Conservation (phyloP, 53 echinoderm and acorn worm species). For the Glandiceps talaboti region DNA sequence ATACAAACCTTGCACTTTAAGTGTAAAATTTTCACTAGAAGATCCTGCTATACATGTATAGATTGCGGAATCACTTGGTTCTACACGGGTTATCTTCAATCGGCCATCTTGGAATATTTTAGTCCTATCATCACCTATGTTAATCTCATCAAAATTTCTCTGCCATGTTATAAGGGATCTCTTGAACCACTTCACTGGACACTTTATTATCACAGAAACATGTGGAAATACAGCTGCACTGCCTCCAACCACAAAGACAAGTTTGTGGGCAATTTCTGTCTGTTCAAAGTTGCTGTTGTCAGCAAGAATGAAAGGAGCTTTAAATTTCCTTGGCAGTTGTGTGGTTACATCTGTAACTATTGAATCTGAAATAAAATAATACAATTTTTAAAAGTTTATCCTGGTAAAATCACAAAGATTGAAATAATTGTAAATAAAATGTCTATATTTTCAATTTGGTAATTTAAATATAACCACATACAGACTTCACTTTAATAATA, state of each 20-base stretch:
- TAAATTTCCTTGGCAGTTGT: too few relatives aligned
- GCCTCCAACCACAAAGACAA: constrained; percentile 53
- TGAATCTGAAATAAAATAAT: too few relatives aligned
- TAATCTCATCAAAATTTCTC: constrained; percentile 24
- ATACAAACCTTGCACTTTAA: constrained; percentile 13
- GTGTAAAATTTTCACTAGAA: constrained; percentile 23
- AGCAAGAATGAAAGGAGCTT: neutral
- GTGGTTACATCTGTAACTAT: too few relatives aligned
- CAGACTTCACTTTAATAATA: too few relatives aligned
- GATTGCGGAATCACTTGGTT: constrained; percentile 39
- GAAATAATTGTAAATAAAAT: too few relatives aligned
- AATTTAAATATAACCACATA: too few relatives aligned
- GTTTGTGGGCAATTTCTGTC: constrained; percentile 13
- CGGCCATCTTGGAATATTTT: constrained; percentile 44
- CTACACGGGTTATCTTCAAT: constrained; percentile 37
- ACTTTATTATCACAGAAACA: constrained; percentile 59
- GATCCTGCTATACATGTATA: constrained; percentile 69
- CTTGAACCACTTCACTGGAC: constrained; percentile 59
- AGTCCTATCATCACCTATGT: constrained; percentile 17
- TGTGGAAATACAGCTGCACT: constrained; percentile 40
- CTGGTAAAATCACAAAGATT: too few relatives aligned
- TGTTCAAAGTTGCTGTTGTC: neutral
- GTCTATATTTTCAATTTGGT: too few relatives aligned
- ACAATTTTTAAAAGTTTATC: too few relatives aligned
- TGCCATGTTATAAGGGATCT: constrained; percentile 47